Conservation (phyloP, 2,797 vertebrate genomes). For the Nannoperca australis region DNA sequence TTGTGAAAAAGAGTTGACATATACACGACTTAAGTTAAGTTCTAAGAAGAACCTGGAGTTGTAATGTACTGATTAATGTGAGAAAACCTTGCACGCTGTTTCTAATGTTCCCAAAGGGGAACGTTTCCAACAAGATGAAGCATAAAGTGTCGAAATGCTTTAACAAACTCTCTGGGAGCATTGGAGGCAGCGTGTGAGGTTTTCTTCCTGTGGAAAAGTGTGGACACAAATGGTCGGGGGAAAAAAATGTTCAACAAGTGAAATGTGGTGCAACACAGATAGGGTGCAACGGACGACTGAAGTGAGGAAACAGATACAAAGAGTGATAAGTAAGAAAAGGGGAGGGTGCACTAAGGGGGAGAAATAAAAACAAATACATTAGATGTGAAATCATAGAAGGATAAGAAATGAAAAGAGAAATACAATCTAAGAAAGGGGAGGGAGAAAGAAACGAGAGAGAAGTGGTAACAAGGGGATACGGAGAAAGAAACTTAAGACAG, state of each 20-base stretch:
- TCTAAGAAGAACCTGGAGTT: neutral
- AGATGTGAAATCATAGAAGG: constrained; percentile 16
- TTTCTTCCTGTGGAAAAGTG: constrained; percentile 19
- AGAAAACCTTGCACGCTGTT: neutral
- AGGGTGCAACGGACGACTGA: constrained; percentile 48
- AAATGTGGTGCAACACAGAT: constrained; percentile 61
- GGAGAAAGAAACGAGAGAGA: constrained; percentile 8
- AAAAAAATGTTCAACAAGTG: constrained; percentile 13
- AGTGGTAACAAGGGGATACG: constrained; percentile 47
- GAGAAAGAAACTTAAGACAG: constrained; percentile 72
- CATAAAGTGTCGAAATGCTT: neutral
- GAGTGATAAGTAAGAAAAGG: constrained; percentile 31
- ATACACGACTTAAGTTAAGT: neutral
- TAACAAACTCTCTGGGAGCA: constrained; percentile 17
- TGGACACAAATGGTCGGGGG: constrained; percentile 10
- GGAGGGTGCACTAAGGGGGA: neutral
- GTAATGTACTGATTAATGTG: neutral
- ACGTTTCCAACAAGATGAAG: constrained; percentile 6
- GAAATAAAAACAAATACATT: constrained; percentile 14
- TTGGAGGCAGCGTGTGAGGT: constrained; percentile 3
- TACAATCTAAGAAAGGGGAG: neutral
- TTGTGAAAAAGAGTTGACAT: neutral
- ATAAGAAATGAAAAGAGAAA: constrained; percentile 24
- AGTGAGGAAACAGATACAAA: constrained; percentile 46
- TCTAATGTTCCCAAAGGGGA: constrained; percentile 18